Base-by-base conservation (phyloP, 2,113 vertebrate genomes). In the Psettodes erumei region DNA sequence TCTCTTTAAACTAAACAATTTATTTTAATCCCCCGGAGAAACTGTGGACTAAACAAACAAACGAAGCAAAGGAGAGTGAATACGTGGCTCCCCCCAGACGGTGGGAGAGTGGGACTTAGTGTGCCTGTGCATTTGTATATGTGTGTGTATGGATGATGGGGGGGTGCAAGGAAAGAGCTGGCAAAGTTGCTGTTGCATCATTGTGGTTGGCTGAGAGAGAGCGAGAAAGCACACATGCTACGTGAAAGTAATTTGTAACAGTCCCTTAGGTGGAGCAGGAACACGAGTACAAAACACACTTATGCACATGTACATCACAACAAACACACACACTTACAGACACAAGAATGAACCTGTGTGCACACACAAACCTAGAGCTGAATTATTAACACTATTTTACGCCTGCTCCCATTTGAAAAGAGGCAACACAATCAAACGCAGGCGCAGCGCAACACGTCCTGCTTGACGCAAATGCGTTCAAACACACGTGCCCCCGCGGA, bases 11-110 rank as follows among this genome's bases (percentile, higher is more conserved):
- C 28, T 1, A 43, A 60, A 63, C 55, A 51, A 27, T 73, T 76
- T 75, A 82, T 75, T 71, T 45, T 55, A 70, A 72, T 82, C 59
- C 75, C 42, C 67, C 1, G 18, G 72, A 72, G 74, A 79, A 0
- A 55, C 23, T 1, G 43, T 7, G 8, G 68, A 35, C 40, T 23
- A n/a, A 59, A 42, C 75, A 75, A 74, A 76, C 67, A 70, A 64
- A 54, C 7, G 54, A 25, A 51, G 73, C 71, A 71, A 56, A 16
- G 51, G 58, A 58, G 13, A 51, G 55, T 54, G 81, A 80, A 77
- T 63, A 51, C 75, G 68, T 55, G 13, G 68, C 60, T 58, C 16
- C 66, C 4, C 35, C 9, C 13, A 38, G 25, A 74, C 60, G 64
- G 48, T 1, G 8, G 32, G 50, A 25, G 6, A 16, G 21, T 40